A percentile compares a stretch with the other conserved stretches of the same genome.
These are phyloP conservation scores for Drosophila obscura DNA, from an alignment of 1,140 invertebrate genomes.

Conservation along the genomic window DNA sequence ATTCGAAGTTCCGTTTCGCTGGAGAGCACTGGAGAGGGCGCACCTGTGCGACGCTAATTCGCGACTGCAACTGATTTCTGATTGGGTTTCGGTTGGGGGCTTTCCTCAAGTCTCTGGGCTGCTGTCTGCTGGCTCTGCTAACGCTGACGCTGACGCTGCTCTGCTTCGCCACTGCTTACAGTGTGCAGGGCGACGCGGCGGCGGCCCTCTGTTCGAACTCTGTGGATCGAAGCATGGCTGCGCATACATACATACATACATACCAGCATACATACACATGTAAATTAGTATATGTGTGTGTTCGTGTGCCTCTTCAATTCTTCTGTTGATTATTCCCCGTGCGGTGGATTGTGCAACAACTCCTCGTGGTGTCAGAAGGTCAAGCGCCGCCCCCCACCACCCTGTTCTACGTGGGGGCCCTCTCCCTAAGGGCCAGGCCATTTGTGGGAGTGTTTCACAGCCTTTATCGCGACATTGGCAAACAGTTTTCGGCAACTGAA, in stretches of 20 bases:
- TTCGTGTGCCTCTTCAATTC: too few species aligned
- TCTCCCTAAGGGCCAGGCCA: slow-evolving; percentile 2
- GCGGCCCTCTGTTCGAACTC: neutral
- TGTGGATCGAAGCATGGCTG: slow-evolving; percentile 7
- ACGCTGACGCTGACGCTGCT: slow-evolving; percentile 13
- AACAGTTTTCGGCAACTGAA: slow-evolving; percentile 60
- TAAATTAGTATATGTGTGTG: too few species aligned
- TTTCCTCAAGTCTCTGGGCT: slow-evolving; percentile 27
- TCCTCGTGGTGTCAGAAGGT: neutral
- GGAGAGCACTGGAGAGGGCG: slow-evolving; percentile 24
- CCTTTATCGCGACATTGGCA: slow-evolving; percentile 77
- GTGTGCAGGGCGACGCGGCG: slow-evolving; percentile 2
- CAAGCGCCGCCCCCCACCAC: slow-evolving; percentile 22
- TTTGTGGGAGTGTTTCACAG: slow-evolving; percentile 35
- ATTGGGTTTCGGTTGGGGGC: slow-evolving; percentile 34
- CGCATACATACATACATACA: too few species aligned
- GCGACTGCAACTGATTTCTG: slow-evolving; percentile 77
- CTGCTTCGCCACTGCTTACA: slow-evolving; percentile 28
- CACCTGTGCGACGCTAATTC: slow-evolving; percentile 76
- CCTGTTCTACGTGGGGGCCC: neutral
- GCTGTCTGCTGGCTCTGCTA: slow-evolving; percentile 1
- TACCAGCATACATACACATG: too few species aligned
- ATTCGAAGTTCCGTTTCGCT: neutral
- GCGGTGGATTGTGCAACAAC: too few species aligned
- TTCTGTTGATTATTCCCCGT: too few species aligned